Percentiles rank a stretch among this genome's conserved stretches.
Evolutionary conservation across 2,888 invertebrate genomes (phyloP).

Genomic region (Phalangium opilio): DNA sequence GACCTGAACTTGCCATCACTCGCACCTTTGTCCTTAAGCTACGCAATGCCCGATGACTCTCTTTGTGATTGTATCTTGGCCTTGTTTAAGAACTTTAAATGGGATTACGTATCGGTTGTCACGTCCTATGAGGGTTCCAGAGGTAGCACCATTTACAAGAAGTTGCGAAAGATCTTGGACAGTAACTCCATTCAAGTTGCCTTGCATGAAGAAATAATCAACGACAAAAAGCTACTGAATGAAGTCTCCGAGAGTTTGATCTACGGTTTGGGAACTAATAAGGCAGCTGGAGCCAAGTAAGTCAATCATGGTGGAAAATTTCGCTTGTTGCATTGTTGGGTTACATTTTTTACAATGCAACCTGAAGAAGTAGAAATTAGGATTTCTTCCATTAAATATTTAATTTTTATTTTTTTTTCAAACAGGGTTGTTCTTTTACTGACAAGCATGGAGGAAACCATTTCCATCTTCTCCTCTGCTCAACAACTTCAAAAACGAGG

Average conservation of each 20-base stretch:
- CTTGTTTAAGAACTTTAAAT: constrained; percentile 28
- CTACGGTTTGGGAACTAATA: constrained; percentile 12
- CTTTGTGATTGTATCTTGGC: constrained; percentile 27
- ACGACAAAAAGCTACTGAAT: too few species aligned
- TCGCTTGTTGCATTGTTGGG: too few species aligned
- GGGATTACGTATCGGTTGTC: constrained; percentile 32
- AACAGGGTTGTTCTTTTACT: constrained; percentile 14
- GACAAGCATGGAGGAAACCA: constrained; percentile 6
- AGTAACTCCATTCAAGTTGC: background rate
- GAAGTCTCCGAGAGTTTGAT: too few species aligned
- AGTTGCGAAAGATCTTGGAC: background rate
- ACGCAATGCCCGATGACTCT: constrained; percentile 22
- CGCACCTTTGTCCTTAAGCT: constrained; percentile 22
- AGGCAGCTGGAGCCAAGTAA: constrained; percentile 13
- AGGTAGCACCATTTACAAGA: constrained; percentile 11
- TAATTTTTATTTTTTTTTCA: background rate
- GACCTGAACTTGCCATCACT: constrained; percentile 8
- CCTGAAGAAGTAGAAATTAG: too few species aligned
- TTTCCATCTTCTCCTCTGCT: constrained; percentile 7
- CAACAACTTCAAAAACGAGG: constrained; percentile 8
- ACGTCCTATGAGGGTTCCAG: constrained; percentile 25
- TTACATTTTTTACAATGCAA: too few species aligned
- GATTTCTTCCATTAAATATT: background rate
- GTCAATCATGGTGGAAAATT: background rate
- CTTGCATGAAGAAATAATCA: background rate